These are phyloP conservation scores for Pharmacophagus antenor DNA, from an alignment of 2,888 invertebrate genomes.

Conservation along the genomic window DNA sequence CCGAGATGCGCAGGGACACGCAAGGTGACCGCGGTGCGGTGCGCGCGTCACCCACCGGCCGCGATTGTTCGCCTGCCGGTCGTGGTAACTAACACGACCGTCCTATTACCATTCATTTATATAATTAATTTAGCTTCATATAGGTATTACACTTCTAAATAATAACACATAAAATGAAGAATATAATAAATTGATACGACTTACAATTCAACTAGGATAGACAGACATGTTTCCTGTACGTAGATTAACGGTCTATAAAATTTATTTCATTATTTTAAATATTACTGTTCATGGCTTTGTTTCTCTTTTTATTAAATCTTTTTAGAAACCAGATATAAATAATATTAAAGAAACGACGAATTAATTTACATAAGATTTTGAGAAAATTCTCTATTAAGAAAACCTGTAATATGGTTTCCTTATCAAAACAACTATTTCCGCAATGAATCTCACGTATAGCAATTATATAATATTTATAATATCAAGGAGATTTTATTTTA, in stretches of 20 bases:
- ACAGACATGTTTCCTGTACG: no score
- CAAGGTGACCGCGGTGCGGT: conserved; percentile 66
- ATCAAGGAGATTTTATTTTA: conserved; percentile 23
- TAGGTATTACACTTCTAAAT: not conserved
- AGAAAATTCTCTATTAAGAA: conserved; percentile 1
- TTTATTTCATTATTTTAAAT: no score
- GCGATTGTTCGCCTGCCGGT: conserved; percentile 30
- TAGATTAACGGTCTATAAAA: no score
- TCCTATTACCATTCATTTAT: conserved; percentile 16
- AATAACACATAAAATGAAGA: not conserved
- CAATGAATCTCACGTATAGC: conserved; percentile 21
- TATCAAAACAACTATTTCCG: conserved; percentile 27
- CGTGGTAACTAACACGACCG: conserved; percentile 26
- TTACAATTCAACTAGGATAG: not conserved
- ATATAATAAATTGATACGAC: not conserved
- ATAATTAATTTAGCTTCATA: conserved; percentile 2
- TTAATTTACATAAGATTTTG: not conserved
- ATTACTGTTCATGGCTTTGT: no score
- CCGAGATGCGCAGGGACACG: conserved; percentile 68
- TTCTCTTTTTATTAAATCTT: no score
- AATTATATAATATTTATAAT: conserved; percentile 21
- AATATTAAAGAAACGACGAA: not conserved
- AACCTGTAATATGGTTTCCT: conserved; percentile 23
- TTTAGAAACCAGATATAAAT: no score
- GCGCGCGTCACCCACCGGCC: conserved; percentile 35